Conservation (phyloP, 2,797 vertebrate species). For the Champsocephalus esox region DNA sequence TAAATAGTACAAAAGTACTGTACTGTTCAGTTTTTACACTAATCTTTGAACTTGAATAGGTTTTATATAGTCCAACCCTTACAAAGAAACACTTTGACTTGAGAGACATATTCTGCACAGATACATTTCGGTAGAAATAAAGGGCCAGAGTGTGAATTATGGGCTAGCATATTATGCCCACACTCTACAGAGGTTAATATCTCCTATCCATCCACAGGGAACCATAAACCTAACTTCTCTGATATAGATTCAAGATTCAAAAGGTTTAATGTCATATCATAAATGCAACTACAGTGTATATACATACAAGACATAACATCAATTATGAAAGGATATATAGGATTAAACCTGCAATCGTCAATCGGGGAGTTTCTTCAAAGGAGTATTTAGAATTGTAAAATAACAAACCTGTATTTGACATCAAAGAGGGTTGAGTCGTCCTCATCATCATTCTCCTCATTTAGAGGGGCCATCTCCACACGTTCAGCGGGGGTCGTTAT, state of each 20-base stretch:
- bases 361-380: no score
- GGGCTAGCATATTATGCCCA: not conserved
- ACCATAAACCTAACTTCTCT: not conserved
- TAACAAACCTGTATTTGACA: constrained; percentile 94
- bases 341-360: not conserved
- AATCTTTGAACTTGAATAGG: not conserved
- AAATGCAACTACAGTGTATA: no score
- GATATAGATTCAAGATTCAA: no score
- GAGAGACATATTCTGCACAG: not conserved
- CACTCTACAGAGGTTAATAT: not conserved
- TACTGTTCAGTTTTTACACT: not conserved
- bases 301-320: no score
- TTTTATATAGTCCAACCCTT: not conserved
- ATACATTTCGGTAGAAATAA: not conserved
- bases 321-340: not conserved
- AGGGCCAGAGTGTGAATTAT: not conserved
- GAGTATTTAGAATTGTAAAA: not conserved
- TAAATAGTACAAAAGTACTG: not conserved
- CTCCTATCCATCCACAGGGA: not conserved
- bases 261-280: no score
- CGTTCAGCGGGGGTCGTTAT: constrained; percentile 96
- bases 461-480: constrained; percentile 97
- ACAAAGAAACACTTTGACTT: not conserved
- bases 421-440: constrained; percentile 97
- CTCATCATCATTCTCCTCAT: constrained; percentile 93